These are phyloP conservation scores for Carapus acus DNA, from an alignment of 2,797 vertebrate species.

Conservation along the genomic window DNA sequence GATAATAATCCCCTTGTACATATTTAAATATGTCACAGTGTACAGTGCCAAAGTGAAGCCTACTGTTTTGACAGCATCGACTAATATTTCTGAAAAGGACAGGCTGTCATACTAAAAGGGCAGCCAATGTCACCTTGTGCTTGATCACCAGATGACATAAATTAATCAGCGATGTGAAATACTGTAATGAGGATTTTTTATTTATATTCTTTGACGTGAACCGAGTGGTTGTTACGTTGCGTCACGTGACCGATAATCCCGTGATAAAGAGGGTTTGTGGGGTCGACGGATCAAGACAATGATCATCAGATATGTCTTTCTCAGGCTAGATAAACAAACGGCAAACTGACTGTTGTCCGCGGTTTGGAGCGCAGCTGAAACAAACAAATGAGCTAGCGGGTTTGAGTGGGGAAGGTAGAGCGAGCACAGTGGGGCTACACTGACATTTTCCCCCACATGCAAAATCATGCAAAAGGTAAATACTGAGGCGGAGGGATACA, in stretches of 20 bases:
- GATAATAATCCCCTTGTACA: too few relatives aligned
- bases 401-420: slow-evolving; percentile 50
- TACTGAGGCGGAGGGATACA: slow-evolving; percentile 74
- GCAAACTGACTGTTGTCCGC: slow-evolving; percentile 4
- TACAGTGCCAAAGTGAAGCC: too few relatives aligned
- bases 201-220: too few relatives aligned
- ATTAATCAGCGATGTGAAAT: not conserved
- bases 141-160: not conserved
- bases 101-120: too few relatives aligned
- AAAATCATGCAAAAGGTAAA: slow-evolving; percentile 78
- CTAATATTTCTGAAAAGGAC: too few relatives aligned
- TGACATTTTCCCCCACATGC: slow-evolving; percentile 73
- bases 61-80: too few relatives aligned
- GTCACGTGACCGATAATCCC: too few relatives aligned
- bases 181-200: too few relatives aligned
- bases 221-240: too few relatives aligned
- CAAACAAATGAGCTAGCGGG: slow-evolving; percentile 56
- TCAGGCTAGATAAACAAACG: not conserved
- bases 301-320: not conserved
- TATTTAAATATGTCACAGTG: too few relatives aligned
- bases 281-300: slow-evolving; percentile 1
- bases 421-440: slow-evolving; percentile 52
- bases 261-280: too few relatives aligned
- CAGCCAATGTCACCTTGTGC: slow-evolving; percentile 5
- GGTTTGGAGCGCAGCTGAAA: slow-evolving; percentile 7